Evolutionary conservation across 2,113 vertebrate genomes (phyloP), one percentile per base, ranked within the genome.

Genomic region (Alexandromys fortis): DNA sequence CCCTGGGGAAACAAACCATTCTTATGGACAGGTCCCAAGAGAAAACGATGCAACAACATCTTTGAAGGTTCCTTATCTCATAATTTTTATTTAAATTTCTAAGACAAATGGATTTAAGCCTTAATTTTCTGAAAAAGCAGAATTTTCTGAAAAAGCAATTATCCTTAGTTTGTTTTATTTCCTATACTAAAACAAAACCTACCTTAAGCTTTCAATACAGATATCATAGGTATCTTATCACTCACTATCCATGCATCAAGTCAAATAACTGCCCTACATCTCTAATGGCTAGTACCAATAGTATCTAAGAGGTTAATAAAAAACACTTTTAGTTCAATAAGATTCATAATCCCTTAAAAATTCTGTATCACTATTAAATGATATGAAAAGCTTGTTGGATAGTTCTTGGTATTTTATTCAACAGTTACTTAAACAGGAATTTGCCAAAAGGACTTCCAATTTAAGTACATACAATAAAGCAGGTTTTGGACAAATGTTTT

Each of bases 281-380:
- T 72, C 63, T 61, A 93, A 68, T 24, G 24, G 2, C 22, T 35
- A 67, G 2, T 63, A 77, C 77, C 24, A 87, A 92, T 22, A 95
- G 28, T 16, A 67, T 19, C 68, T 38, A 93, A 76, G 35, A 94
- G 49, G 14, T 7, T 58, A 94, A 70, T 58, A 55, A 79, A 94
- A 24, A 35, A 49, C 24, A 38, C 49, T 70, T 94, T 68, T 42
- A 92, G 92, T 4, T 92, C 2, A 65, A 17, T 19, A 78, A 75
- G 19, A 95, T 45, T 77, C 49, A 58, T 73, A 92, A 63, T 81
- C 90, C 55, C 65, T 86, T 4, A 61, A 7, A 87, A 96, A 96
- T 89, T 5, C 8, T 77, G 2, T 49, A 82, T 75, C 13, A 73
- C 21, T 67, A n/a, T 24, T 65, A 79, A 95, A 4, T 75, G 7